A percentile compares a stretch with the other conserved stretches of the same genome.
phyloP scores from a whole-genome alignment of 2,797 vertebrate species.

The Sus cebifrons region DNA sequence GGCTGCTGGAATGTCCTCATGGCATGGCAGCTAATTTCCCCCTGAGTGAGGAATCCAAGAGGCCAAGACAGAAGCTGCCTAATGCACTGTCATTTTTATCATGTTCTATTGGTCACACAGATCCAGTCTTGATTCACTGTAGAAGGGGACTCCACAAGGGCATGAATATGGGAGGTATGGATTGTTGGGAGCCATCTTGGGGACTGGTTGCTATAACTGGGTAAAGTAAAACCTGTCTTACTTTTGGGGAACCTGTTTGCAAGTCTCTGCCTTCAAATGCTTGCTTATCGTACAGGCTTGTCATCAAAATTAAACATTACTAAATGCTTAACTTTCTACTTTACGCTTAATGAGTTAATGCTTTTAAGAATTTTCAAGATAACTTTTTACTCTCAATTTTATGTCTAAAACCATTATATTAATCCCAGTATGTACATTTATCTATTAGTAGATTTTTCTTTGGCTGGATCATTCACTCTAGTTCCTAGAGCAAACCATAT shows the following conservation, averaged over 20 bases:
- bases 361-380: slow-evolving; percentile 37
- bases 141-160: not conserved
- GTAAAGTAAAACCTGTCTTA: not conserved
- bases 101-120: not conserved
- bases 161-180: not conserved
- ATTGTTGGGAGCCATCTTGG: not conserved
- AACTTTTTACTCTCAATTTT: not conserved
- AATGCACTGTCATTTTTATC: not conserved
- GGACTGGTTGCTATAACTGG: not conserved
- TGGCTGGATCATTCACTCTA: not conserved
- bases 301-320: slow-evolving; percentile 7
- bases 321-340: not conserved
- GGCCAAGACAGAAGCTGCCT: not conserved
- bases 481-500: not conserved
- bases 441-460: slow-evolving; percentile 24
- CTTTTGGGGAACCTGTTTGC: slow-evolving; percentile 21
- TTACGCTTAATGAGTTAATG: slow-evolving; percentile 19
- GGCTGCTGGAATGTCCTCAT: not conserved
- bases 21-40: not conserved
- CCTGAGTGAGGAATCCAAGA: not conserved
- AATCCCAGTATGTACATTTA: not conserved
- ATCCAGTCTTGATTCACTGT: not conserved
- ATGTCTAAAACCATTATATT: not conserved
- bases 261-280: slow-evolving; percentile 14
- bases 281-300: not conserved